Conservation (phyloP, 2,113 vertebrate genomes). For the Myrmophylax atrothorax region DNA sequence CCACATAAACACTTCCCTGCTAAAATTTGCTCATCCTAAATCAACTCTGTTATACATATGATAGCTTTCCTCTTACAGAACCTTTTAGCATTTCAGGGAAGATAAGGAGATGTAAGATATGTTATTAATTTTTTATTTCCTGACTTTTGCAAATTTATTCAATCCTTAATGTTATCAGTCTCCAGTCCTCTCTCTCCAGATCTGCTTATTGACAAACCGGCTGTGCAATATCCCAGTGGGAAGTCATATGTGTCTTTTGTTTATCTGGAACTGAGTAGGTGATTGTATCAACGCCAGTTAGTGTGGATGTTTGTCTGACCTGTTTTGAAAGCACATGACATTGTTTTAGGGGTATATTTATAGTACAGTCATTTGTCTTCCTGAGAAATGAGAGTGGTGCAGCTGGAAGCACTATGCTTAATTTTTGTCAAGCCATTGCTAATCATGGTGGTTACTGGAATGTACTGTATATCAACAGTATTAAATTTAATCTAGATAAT, state of each 20-base stretch:
- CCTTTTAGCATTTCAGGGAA: not conserved
- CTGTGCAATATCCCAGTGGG: not conserved
- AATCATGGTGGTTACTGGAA: not conserved
- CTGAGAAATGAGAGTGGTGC: not conserved
- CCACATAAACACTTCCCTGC: not conserved
- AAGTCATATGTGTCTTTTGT: not conserved
- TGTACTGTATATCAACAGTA: not conserved
- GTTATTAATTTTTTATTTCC: not conserved
- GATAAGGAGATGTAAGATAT: not conserved
- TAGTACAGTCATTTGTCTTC: not conserved
- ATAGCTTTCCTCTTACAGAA: not conserved
- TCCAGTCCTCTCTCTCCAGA: not conserved
- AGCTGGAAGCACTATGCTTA: not conserved
- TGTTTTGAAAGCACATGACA: not conserved
- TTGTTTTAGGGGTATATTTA: not conserved
- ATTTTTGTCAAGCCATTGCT: conserved; percentile 9
- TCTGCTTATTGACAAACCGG: not conserved
- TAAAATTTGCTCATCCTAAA: not conserved
- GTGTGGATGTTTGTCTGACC: not conserved
- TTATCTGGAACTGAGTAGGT: not conserved
- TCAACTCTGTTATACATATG: not conserved
- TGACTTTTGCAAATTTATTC: not conserved
- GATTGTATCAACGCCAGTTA: not conserved
- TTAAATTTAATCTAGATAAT: conserved; percentile 32
- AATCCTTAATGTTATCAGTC: not conserved